Evolutionary conservation across 2,797 vertebrate species (phyloP), one percentile per base, ranked within the genome.

Genomic region (Silurus lanzhouensis): DNA sequence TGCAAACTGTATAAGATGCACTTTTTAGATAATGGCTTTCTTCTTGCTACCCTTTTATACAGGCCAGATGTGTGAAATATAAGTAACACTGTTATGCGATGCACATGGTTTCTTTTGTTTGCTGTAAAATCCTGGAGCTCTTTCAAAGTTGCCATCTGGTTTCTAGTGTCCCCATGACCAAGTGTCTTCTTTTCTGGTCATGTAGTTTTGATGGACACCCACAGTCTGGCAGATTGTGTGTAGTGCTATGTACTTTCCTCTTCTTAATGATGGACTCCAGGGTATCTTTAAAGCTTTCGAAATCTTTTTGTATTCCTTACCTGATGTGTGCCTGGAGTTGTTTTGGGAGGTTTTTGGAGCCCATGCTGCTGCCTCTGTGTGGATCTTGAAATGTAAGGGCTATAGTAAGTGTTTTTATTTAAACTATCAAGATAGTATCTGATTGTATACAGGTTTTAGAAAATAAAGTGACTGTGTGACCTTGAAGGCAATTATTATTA

Each of bases 181-280:
- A 83, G 31, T 83, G 55, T 63, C 81, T 22, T 78, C 20, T 44
- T 61, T 78, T n/a, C 57, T 0, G 3, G 55, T 46, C 19, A 71
- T 71, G 20, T 44, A 60, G 67, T 60, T 82, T 58, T 71, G 81
- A 82, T 71, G 31, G 67, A 82, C 55, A 58, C 17, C 3, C 9
- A 61, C 19, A 82, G 52, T 82, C 71, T 72, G 22, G 27, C 66
- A 82, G 68, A 57, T 57, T 83, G 27, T 46, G 31, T 22, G 14
- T 60, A 60, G 19, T 22, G 48, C 15, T 25, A 67, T 82, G 48
- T n/a, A 70, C 64, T 82, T 70, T 61, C n/a, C 22, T 10, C 38
- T 71, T 71, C 27, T 72, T 72, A 83, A 71, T 74, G 81, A 83
- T 74, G 14, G 57, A 83, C 67, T 60, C 27, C 27, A 22, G 67